These are phyloP conservation scores for Stigmatopora nigra DNA, from an alignment of 2,113 vertebrate genomes.

Conservation along the genomic window DNA sequence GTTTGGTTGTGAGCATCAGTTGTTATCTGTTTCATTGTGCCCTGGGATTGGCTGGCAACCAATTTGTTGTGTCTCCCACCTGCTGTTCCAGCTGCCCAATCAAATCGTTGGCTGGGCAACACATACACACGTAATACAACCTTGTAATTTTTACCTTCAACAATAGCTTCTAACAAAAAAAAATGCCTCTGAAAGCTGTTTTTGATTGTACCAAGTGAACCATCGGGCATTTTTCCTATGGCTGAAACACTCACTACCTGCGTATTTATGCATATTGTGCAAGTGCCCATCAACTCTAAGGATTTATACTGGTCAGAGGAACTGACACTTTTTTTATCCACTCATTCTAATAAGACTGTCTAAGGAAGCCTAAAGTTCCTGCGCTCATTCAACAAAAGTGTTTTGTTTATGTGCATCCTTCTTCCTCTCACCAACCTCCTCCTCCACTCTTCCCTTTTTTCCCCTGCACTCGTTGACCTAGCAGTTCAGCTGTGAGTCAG, in stretches of 20 bases:
- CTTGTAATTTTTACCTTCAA: background rate
- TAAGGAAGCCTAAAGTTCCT: slow-evolving; percentile 9
- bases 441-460: slow-evolving; percentile 32
- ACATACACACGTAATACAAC: background rate
- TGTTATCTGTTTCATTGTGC: too few relatives aligned
- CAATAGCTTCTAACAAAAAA: background rate
- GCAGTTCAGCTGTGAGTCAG: slow-evolving; percentile 53
- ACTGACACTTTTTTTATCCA: background rate
- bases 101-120: too few relatives aligned
- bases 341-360: background rate
- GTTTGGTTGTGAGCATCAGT: too few relatives aligned
- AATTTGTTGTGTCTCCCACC: too few relatives aligned
- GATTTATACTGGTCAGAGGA: background rate
- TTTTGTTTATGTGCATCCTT: slow-evolving; percentile 54
- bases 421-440: slow-evolving; percentile 6
- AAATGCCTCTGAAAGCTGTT: background rate
- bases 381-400: slow-evolving; percentile 25
- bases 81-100: too few relatives aligned
- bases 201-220: background rate
- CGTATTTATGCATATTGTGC: background rate
- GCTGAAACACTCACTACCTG: background rate
- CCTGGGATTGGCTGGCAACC: too few relatives aligned
- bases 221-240: background rate
- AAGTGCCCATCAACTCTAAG: background rate
- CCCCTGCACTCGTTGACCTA: slow-evolving; percentile 65